Conservation (phyloP, 2,888 invertebrate species). For the Dascillus cervinus region DNA sequence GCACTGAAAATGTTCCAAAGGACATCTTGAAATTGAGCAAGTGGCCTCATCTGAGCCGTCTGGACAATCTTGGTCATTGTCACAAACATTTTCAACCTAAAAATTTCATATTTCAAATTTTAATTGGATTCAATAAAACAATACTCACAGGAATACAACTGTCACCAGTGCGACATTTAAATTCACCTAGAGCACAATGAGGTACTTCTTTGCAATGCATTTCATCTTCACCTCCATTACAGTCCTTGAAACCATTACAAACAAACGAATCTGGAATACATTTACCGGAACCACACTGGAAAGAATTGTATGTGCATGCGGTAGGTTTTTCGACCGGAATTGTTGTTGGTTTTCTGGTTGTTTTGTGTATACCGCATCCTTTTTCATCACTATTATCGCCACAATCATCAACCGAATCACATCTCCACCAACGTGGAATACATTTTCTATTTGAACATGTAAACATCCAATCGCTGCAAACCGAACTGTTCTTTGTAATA, state of each 20-base stretch:
- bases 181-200: constrained; percentile 43
- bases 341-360: constrained; percentile 23
- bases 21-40: constrained; percentile 44
- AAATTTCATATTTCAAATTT: too few relatives aligned
- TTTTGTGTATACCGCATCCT: constrained; percentile 35
- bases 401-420: constrained; percentile 70
- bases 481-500: constrained; percentile 30
- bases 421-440: constrained; percentile 74
- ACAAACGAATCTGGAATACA: constrained; percentile 56
- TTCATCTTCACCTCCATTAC: constrained; percentile 57
- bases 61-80: constrained; percentile 48
- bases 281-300: constrained; percentile 48
- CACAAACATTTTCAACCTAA: constrained; percentile 42
- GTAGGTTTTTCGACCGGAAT: constrained; percentile 19
- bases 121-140: too few relatives aligned
- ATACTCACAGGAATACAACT: constrained; percentile 48
- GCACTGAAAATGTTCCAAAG: constrained; percentile 48
- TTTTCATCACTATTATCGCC: constrained; percentile 68
- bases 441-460: constrained; percentile 63
- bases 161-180: constrained; percentile 54
- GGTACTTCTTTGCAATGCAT: constrained; percentile 28
- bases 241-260: constrained; percentile 56
- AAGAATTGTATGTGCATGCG: constrained; percentile 49
- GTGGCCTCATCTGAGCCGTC: constrained; percentile 49
- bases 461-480: constrained; percentile 73